These are phyloP conservation scores for Mellilla xanthometata DNA, from an alignment of 2,888 invertebrate species.

Conservation along the genomic window DNA sequence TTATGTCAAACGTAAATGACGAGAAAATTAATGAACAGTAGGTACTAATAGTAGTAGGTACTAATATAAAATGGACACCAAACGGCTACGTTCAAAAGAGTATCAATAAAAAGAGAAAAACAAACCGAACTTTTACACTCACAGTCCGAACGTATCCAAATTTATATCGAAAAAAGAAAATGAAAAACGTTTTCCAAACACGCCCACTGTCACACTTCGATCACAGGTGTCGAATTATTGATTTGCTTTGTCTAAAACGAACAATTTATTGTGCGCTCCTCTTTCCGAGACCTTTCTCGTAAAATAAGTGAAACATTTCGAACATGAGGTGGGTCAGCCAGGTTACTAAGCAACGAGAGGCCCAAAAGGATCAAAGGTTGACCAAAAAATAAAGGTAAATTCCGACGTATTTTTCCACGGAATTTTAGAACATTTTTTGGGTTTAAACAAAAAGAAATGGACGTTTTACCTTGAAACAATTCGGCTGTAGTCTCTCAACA, in stretches of 20 bases:
- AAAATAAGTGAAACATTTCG: constrained; percentile 32
- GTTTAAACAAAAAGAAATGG: constrained; percentile 28
- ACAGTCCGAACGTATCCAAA: too few relatives aligned
- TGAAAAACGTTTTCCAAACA: background rate
- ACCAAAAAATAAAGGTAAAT: constrained; percentile 42
- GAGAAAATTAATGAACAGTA: too few relatives aligned
- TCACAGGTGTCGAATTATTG: constrained; percentile 49
- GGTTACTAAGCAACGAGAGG: constrained; percentile 39
- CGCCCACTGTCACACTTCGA: constrained; percentile 4
- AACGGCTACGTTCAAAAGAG: too few relatives aligned
- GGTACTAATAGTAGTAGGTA: too few relatives aligned
- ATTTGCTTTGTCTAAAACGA: constrained; percentile 51
- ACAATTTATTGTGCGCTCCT: constrained; percentile 35
- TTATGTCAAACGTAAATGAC: too few relatives aligned
- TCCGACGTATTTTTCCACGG: constrained; percentile 34
- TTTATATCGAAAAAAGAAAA: background rate
- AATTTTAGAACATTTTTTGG: constrained; percentile 28
- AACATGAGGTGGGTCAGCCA: constrained; percentile 34
- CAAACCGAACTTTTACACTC: too few relatives aligned
- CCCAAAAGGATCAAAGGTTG: constrained; percentile 42
- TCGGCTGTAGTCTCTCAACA: background rate
- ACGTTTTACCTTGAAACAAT: constrained; percentile 11
- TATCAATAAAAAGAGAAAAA: too few relatives aligned
- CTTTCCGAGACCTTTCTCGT: constrained; percentile 28
- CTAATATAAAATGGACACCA: too few relatives aligned